Evolutionary conservation across 2,888 invertebrate species (phyloP), one percentile per base, ranked within the genome.

Genomic region (Linnaemya vulpina): DNA sequence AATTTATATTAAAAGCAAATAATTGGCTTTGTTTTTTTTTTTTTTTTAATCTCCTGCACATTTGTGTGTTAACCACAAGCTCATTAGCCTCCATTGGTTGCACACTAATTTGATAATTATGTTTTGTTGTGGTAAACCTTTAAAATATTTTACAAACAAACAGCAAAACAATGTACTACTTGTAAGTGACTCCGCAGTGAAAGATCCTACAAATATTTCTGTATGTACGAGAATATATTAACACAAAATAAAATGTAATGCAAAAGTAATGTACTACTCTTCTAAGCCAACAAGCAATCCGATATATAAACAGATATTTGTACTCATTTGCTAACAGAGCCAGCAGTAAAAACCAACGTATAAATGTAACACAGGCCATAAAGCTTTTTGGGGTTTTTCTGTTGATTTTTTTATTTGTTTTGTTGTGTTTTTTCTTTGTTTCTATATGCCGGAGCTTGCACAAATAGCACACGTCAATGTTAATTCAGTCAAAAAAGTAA

Each of bases 401-500:
- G 43, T 17, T 38, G 22, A 8, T 49, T 30, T 30, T 49, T n/a
- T 63, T n/a, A n/a, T 43, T 75, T 65, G 62, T 51, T n/a, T n/a
- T 30, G 30, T 3, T 30, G 30, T 30, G 30, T 30, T 30, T 30
- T 30, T 30, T 30, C 5, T 30, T 30, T 30, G 30, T 30, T 30
- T 30, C 30, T 30, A 2, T 30, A 30, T 77, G 71, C 76, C 55
- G 70, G 58, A 70, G 78, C 74, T 85, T 63, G 68, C 77, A 81
- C 70, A 81, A 77, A 84, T 81, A 87, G 74, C 87, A 86, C 89
- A 88, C 88, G 90, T 89, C 90, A 90, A 90, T 90, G 90, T 90
- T 89, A 90, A 90, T 90, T 90, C 89, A 90, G 90, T 89, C 89
- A 90, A 87, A 88, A 88, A 85, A 38, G 22, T 63, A 55, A 68